Evolutionary conservation across 92 coral and sea anemone genomes (phyloP).

Genomic region (Blastomussa wellsi): DNA sequence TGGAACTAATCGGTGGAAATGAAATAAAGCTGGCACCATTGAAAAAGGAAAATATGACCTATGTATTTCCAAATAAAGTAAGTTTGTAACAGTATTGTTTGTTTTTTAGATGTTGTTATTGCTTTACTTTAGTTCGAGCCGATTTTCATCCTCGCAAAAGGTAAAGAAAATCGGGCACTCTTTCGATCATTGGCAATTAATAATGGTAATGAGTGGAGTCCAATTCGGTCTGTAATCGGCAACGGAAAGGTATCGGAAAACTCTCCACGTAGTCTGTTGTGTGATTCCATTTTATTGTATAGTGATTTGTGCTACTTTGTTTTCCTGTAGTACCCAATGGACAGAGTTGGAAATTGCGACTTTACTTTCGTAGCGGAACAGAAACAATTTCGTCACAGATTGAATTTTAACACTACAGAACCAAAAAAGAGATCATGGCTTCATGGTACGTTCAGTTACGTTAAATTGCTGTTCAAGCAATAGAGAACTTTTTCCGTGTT

Average conservation of each 20-base stretch:
- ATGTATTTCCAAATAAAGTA: slow-evolving; percentile 90
- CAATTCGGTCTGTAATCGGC: no score
- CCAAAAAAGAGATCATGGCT: slow-evolving; percentile 42
- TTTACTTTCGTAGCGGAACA: slow-evolving; percentile 55
- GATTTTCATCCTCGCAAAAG: no score
- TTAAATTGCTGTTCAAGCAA: no score
- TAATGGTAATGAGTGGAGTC: no score
- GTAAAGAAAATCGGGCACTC: no score
- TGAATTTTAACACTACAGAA: slow-evolving; percentile 75
- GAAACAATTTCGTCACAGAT: slow-evolving; percentile 50
- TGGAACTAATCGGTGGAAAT: slow-evolving; percentile 94
- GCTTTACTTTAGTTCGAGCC: no score
- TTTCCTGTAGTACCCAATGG: slow-evolving; percentile 69
- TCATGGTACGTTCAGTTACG: slow-evolving; percentile 21
- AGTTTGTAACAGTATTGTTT: slow-evolving; percentile 23
- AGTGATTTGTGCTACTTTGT: not conserved
- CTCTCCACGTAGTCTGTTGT: not conserved
- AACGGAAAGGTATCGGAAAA: not conserved
- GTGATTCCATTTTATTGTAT: no score
- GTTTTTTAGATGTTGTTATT: not conserved
- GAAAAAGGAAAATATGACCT: slow-evolving; percentile 70
- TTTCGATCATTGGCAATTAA: no score
- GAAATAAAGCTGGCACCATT: slow-evolving; percentile 63
- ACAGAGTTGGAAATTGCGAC: slow-evolving; percentile 71
- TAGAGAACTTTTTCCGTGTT: no score